phyloP scores from a whole-genome alignment of 2,888 invertebrate genomes.

The Copidosoma aretas region DNA sequence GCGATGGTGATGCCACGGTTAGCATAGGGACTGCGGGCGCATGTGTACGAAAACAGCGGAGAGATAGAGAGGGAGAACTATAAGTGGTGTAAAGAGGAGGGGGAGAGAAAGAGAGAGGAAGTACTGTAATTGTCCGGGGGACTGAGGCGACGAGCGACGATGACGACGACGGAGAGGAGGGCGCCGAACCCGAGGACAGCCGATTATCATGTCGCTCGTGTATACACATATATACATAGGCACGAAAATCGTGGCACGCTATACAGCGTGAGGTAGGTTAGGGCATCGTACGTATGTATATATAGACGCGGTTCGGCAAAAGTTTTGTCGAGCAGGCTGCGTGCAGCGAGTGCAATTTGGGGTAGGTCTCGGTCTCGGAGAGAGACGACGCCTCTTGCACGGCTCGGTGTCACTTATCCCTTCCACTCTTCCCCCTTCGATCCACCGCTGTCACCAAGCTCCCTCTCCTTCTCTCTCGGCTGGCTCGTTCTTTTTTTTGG shows the following conservation, averaged over 20 bases:
- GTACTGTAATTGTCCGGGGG: conserved; percentile 20
- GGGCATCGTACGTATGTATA: conserved; percentile 55
- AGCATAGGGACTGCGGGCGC: conserved; percentile 27
- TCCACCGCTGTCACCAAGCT: neutral
- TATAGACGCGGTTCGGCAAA: too few species aligned
- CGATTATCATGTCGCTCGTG: neutral
- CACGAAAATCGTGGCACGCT: too few species aligned
- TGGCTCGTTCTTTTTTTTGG: conserved; percentile 8
- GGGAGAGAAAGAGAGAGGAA: neutral
- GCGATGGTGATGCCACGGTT: neutral
- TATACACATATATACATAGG: neutral
- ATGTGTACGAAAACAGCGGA: neutral
- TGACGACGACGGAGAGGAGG: neutral
- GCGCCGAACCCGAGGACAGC: neutral
- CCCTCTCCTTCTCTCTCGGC: neutral
- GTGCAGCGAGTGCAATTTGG: conserved; percentile 24
- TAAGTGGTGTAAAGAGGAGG: conserved; percentile 20
- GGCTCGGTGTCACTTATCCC: neutral
- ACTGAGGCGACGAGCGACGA: neutral
- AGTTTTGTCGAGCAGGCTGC: conserved; percentile 50
- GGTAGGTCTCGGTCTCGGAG: conserved; percentile 24
- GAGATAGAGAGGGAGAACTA: conserved; percentile 33
- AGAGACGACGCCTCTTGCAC: neutral
- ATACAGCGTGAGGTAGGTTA: conserved; percentile 57
- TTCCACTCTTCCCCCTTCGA: neutral